These are phyloP conservation scores for Drosophila littoralis DNA, from an alignment of 1,140 invertebrate species.

Conservation along the genomic window DNA sequence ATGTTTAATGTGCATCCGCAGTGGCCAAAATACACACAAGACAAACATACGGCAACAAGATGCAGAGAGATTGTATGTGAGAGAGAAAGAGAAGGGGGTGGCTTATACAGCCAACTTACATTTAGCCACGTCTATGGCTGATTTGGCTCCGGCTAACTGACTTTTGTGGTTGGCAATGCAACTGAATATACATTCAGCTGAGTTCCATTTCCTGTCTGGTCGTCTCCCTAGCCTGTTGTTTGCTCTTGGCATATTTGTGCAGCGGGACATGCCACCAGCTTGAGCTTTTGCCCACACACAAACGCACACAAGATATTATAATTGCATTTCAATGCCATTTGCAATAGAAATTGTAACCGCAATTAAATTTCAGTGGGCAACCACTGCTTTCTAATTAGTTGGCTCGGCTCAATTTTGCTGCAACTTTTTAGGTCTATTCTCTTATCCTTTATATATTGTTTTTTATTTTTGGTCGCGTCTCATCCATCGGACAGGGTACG, in stretches of 20 bases:
- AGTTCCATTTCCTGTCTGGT: constrained; percentile 10
- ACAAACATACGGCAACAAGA: constrained; percentile 44
- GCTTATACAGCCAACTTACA: not conserved
- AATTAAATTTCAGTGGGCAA: constrained; percentile 17
- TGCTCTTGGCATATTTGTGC: constrained; percentile 50
- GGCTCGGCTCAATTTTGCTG: constrained; percentile 48
- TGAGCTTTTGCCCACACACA: constrained; percentile 23
- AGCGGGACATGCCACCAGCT: constrained; percentile 36
- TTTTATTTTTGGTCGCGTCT: not conserved
- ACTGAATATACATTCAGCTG: not conserved
- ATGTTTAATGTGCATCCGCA: constrained; percentile 78
- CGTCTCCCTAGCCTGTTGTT: constrained; percentile 25
- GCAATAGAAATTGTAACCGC: constrained; percentile 34
- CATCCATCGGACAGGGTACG: not conserved
- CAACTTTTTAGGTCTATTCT: not conserved
- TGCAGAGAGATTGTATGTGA: constrained; percentile 2
- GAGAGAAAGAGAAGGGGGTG: not conserved
- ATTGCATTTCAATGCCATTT: constrained; percentile 73
- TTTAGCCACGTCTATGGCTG: constrained; percentile 46
- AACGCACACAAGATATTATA: constrained; percentile 32
- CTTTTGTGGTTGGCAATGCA: constrained; percentile 51
- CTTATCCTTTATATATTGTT: not conserved
- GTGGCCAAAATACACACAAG: constrained; percentile 69
- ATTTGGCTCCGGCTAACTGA: constrained; percentile 49
- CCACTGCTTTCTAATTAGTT: constrained; percentile 50